Evolutionary conservation across 2,888 invertebrate genomes (phyloP), one percentile per base, ranked within the genome.

Genomic region (Drosophila mimetica): DNA sequence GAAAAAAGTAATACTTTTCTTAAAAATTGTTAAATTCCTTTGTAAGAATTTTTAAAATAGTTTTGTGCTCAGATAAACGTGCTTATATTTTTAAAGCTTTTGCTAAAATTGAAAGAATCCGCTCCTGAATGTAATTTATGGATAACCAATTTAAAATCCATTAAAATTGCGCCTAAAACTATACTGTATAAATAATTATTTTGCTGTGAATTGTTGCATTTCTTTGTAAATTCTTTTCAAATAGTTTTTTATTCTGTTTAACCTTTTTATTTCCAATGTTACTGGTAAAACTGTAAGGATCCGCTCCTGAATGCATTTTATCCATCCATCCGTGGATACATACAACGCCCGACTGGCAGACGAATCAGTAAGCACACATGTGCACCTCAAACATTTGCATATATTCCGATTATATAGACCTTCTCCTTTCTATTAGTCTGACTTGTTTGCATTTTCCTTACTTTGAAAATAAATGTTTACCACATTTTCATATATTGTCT

Each of bases 401-500:
- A 47, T 22, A 58, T 55, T 67, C 60, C n/a, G 44, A 18, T 6
- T 11, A 25, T 28, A 54, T 34, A 37, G 22, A 37, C 32, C 42
- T 22, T 36, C 54, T 42, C 30, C 20, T 34, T 32, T 52, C 34
- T 52, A 70, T 69, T 53, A 48, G 47, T 13, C 36, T 39, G 59
- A n/a, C 63, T 52, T 73, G 75, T 76, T 85, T 78, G 75, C 67
- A 54, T 85, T 71, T 66, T 7, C 64, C 42, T n/a, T 28, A 36
- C 42, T 32, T 55, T 16, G 25, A 13, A 20, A 32, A 64, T 52
- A 48, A 47, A 58, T 58, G 44, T 42, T 47, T 54, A 47, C 42
- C 22, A 44, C 7, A 37, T 32, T 28, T 57, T 28, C 28, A 44
- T 44, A 58, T n/a, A 4, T 14, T 2, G 7, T 13, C 20, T 18